These are phyloP conservation scores for Prionailurus viverrinus DNA, from an alignment of 2,113 vertebrate species.

Conservation along the genomic window DNA sequence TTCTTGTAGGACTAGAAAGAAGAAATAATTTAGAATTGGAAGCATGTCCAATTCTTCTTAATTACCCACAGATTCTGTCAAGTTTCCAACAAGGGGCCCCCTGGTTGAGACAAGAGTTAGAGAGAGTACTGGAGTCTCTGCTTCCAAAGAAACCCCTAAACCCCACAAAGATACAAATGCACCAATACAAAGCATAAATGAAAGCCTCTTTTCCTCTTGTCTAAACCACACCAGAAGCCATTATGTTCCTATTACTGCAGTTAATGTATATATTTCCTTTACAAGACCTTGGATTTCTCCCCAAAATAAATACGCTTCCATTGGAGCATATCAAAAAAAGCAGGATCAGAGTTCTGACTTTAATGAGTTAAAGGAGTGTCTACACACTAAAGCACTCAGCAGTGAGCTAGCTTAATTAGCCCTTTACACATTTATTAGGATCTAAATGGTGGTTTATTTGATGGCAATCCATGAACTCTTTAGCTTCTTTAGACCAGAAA, in stretches of 20 bases:
- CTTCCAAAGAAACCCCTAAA: slow-evolving; percentile 39
- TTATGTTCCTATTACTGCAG: background rate
- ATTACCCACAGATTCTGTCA: background rate
- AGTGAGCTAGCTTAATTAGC: background rate
- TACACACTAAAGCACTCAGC: background rate
- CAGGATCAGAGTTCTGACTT: slow-evolving; percentile 34
- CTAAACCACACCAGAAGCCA: background rate
- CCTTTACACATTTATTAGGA: background rate
- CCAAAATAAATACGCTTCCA: slow-evolving; percentile 64
- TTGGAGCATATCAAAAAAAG: slow-evolving; percentile 58
- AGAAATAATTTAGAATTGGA: background rate
- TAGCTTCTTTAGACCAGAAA: background rate
- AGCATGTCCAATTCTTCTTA: slow-evolving; percentile 44
- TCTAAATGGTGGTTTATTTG: background rate
- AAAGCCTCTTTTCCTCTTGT: background rate
- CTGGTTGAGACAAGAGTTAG: background rate
- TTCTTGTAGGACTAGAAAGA: slow-evolving; percentile 59
- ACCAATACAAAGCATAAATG: slow-evolving; percentile 20
- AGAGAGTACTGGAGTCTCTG: background rate
- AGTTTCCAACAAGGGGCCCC: background rate
- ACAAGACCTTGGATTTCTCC: background rate
- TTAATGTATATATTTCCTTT: background rate
- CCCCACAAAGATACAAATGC: background rate
- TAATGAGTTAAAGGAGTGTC: background rate
- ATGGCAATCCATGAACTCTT: background rate